Evolutionary conservation across 2,888 invertebrate species (phyloP).

Genomic region (Nudaria mundana): DNA sequence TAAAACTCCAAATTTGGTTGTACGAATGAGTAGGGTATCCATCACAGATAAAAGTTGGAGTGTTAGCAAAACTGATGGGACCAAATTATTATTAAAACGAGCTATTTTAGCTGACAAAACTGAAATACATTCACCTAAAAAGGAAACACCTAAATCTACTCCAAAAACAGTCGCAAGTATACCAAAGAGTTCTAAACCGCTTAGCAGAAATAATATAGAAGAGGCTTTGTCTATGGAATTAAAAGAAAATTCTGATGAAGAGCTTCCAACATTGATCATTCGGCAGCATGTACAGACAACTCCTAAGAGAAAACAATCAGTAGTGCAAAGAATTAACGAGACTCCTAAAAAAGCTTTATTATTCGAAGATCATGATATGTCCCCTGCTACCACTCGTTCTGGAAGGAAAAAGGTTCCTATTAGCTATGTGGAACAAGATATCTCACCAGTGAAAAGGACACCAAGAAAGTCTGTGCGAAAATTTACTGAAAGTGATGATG

Average conservation of each 20-base stretch:
- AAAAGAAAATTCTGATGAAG: constrained; percentile 68
- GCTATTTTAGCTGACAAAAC: constrained; percentile 69
- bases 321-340: constrained; percentile 45
- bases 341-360: constrained; percentile 62
- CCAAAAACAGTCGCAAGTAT: constrained; percentile 38
- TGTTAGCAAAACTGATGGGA: constrained; percentile 68
- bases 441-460: constrained; percentile 53
- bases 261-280: constrained; percentile 67
- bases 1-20: constrained; percentile 66
- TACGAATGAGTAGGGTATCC: constrained; percentile 62
- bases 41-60: constrained; percentile 71
- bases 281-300: constrained; percentile 54
- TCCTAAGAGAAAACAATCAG: constrained; percentile 58
- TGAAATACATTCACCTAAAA: constrained; percentile 61
- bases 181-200: constrained; percentile 49
- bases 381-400: constrained; percentile 46
- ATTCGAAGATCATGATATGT: constrained; percentile 55
- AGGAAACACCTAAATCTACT: constrained; percentile 41
- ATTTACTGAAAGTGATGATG: constrained; percentile 56
- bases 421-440: constrained; percentile 54
- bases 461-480: constrained; percentile 46
- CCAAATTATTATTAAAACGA: constrained; percentile 69
- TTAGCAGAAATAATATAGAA: constrained; percentile 49
- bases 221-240: constrained; percentile 64
- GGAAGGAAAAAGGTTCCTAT: constrained; percentile 48